phyloP scores from a whole-genome alignment of 2,113 vertebrate species.

The Nibea coibor region DNA sequence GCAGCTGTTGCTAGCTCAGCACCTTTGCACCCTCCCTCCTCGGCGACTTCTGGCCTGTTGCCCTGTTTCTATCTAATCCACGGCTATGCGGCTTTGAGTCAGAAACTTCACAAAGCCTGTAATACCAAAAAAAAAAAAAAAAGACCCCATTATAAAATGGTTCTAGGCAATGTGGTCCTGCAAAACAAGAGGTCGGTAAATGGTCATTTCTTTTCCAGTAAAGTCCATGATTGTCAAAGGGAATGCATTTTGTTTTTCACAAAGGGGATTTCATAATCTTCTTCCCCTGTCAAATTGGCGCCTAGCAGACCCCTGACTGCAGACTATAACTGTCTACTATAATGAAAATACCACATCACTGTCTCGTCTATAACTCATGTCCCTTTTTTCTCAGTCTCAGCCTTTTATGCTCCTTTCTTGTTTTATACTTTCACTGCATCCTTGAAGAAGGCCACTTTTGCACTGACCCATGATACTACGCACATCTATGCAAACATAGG shows the following conservation, averaged over 20 bases:
- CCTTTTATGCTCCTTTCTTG: neutral
- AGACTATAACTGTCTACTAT: slow-evolving; percentile 13
- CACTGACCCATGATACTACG: neutral
- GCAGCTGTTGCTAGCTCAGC: slow-evolving; percentile 51
- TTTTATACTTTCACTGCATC: neutral
- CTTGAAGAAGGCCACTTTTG: neutral
- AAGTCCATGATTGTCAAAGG: slow-evolving; percentile 39
- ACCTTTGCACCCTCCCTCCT: slow-evolving; percentile 37
- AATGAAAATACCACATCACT: neutral
- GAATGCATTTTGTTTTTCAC: slow-evolving; percentile 7
- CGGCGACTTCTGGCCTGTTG: slow-evolving; percentile 29
- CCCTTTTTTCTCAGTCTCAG: neutral
- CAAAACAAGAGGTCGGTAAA: slow-evolving; percentile 29
- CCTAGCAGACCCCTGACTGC: neutral
- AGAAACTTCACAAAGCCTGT: slow-evolving; percentile 34
- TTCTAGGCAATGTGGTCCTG: slow-evolving; percentile 28
- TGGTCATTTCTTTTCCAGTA: slow-evolving; percentile 12
- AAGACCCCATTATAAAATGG: slow-evolving; percentile 37
- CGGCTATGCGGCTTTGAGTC: slow-evolving; percentile 35
- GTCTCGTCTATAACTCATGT: slow-evolving; percentile 24
- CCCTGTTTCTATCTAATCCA: slow-evolving; percentile 54
- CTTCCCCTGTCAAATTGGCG: slow-evolving; percentile 16
- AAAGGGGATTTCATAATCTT: slow-evolving; percentile 39
- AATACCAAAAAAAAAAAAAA: slow-evolving; percentile 19
- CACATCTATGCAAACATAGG: neutral